These are phyloP conservation scores for Centroberyx gerrardi DNA, from an alignment of 2,797 vertebrate genomes.

Conservation along the genomic window DNA sequence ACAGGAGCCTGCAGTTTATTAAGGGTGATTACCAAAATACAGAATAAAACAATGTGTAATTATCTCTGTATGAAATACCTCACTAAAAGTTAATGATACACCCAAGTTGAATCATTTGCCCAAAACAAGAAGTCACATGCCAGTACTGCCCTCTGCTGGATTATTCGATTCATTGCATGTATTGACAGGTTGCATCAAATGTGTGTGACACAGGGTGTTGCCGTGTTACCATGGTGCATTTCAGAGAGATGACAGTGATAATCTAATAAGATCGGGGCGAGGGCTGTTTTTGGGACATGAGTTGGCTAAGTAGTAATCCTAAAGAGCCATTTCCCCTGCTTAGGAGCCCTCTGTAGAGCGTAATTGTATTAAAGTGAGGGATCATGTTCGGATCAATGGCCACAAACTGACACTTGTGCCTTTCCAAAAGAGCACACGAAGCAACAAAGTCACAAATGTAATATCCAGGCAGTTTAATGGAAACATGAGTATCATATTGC, in stretches of 20 bases:
- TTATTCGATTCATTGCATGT: not conserved
- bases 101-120: too few species aligned
- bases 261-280: slow-evolving; percentile 31
- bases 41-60: slow-evolving; percentile 36
- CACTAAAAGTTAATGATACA: slow-evolving; percentile 32
- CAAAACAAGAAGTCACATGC: not conserved
- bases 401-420: slow-evolving; percentile 26
- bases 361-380: slow-evolving; percentile 46
- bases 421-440: slow-evolving; percentile 6
- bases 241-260: slow-evolving; percentile 11
- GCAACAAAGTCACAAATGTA: slow-evolving; percentile 25
- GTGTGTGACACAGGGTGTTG: slow-evolving; percentile 13
- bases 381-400: slow-evolving; percentile 62
- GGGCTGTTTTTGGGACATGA: not conserved
- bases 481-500: slow-evolving; percentile 47
- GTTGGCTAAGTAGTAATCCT: slow-evolving; percentile 14
- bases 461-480: slow-evolving; percentile 18
- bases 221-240: slow-evolving; percentile 20
- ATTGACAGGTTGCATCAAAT: not conserved
- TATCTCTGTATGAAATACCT: slow-evolving; percentile 26
- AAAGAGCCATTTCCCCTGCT: slow-evolving; percentile 12
- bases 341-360: slow-evolving; percentile 1
- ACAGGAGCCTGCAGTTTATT: slow-evolving; percentile 1
- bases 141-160: slow-evolving; percentile 68
- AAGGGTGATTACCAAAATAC: slow-evolving; percentile 22